phyloP scores from a whole-genome alignment of 2,113 vertebrate species.

The Corythornis vintsioides region DNA sequence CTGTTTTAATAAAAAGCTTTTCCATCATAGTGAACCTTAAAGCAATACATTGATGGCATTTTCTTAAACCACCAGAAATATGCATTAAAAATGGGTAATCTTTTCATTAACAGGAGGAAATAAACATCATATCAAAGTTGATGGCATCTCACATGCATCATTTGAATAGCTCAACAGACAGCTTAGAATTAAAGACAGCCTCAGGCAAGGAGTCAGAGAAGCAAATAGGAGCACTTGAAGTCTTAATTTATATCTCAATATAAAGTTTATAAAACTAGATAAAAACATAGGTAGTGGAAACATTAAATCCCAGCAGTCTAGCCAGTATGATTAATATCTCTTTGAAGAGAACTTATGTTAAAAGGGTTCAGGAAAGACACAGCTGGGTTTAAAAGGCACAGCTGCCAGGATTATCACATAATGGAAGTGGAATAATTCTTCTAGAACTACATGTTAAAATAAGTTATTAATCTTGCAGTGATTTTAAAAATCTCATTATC shows the following conservation, averaged over 20 bases:
- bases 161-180: conserved; percentile 53
- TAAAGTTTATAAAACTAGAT: conserved; percentile 67
- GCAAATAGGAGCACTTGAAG: conserved; percentile 68
- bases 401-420: background rate
- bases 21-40: conserved; percentile 60
- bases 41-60: conserved; percentile 25
- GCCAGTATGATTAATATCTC: conserved; percentile 65
- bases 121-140: conserved; percentile 67
- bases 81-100: conserved; percentile 45
- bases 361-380: conserved; percentile 11
- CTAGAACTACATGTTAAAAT: background rate
- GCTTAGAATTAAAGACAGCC: conserved; percentile 62
- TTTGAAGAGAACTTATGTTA: conserved; percentile 53
- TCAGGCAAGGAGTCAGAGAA: conserved; percentile 62
- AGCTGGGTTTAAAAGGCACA: conserved; percentile 21
- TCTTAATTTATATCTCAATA: conserved; percentile 72
- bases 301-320: conserved; percentile 44
- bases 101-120: conserved; percentile 72
- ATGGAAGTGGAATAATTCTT: background rate
- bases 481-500: background rate
- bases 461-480: background rate
- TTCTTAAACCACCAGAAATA: conserved; percentile 38
- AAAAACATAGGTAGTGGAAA: conserved; percentile 63
- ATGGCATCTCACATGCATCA: conserved; percentile 52
- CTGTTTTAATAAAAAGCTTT: conserved; percentile 67